Percentiles rank a stretch among this genome's conserved stretches.
These are phyloP conservation scores for Eudemis profundana DNA, from an alignment of 2,888 invertebrate species.

Conservation along the genomic window DNA sequence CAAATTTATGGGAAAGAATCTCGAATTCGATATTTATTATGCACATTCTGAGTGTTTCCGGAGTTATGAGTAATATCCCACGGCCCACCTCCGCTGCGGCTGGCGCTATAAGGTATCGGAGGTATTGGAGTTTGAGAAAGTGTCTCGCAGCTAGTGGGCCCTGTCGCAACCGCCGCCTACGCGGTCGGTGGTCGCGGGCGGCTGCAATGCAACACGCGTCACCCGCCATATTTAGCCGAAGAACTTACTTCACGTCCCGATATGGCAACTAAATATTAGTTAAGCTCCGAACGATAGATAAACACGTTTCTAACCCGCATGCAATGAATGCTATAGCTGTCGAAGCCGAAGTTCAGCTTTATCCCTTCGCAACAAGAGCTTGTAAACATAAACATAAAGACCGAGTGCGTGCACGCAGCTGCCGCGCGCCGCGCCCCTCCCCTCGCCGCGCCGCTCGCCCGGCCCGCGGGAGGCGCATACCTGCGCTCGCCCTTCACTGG, in stretches of 20 bases:
- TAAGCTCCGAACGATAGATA: conserved; percentile 18
- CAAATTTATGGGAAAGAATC: conserved; percentile 14
- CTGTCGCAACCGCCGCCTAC: conserved; percentile 40
- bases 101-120: no score
- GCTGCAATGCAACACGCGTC: neutral
- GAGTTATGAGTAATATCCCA: conserved; percentile 13
- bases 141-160: neutral
- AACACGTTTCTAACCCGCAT: conserved; percentile 34
- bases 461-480: conserved; percentile 37
- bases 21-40: neutral
- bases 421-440: conserved; percentile 41
- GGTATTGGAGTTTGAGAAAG: conserved; percentile 30
- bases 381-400: conserved; percentile 33
- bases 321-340: neutral
- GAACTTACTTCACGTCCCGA: conserved; percentile 28
- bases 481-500: conserved; percentile 41
- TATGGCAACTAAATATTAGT: conserved; percentile 36
- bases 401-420: conserved; percentile 44
- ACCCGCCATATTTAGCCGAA: conserved; percentile 30
- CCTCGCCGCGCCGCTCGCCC: conserved; percentile 45
- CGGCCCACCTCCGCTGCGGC: conserved; percentile 16
- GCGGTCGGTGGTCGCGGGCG: conserved; percentile 26
- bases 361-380: conserved; percentile 29
- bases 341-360: conserved; percentile 10
- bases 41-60: conserved; percentile 25